Percentiles rank a stretch among this genome's conserved stretches.
These are phyloP conservation scores for Trilocha varians DNA, from an alignment of 2,888 invertebrate genomes.

Conservation along the genomic window DNA sequence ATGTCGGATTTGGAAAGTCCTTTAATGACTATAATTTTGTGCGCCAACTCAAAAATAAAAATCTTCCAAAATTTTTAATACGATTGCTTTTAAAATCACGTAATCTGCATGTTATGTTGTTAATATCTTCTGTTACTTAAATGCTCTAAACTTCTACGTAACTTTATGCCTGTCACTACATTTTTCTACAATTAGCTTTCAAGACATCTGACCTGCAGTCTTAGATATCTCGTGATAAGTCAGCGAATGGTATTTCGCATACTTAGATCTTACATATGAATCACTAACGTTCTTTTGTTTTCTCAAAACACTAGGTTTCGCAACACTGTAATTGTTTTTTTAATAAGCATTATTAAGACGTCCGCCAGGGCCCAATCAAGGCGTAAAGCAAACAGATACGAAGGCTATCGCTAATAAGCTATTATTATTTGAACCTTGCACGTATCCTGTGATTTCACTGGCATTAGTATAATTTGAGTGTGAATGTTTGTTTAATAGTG, in stretches of 20 bases:
- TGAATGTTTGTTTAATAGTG: not conserved
- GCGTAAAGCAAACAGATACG: not conserved
- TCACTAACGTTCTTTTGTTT: not conserved
- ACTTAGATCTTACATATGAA: not conserved
- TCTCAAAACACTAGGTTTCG: not conserved
- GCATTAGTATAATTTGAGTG: not conserved
- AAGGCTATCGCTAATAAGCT: not conserved
- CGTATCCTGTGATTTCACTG: conserved; percentile 27
- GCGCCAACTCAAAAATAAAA: no score
- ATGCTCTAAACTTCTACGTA: conserved; percentile 1
- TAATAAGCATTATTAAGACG: not conserved
- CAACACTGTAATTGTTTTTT: not conserved
- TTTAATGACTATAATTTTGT: no score
- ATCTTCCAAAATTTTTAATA: no score
- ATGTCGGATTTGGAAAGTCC: no score
- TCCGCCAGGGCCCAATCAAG: not conserved
- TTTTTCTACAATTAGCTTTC: no score
- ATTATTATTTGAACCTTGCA: conserved; percentile 20
- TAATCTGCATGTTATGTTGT: no score
- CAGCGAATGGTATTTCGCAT: no score
- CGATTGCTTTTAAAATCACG: no score
- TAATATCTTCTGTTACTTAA: conserved; percentile 5
- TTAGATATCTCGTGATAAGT: no score
- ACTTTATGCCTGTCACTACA: no score
- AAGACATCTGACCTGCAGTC: no score